Conservation (phyloP, 1,140 invertebrate genomes). For the Hyles vespertilio region DNA sequence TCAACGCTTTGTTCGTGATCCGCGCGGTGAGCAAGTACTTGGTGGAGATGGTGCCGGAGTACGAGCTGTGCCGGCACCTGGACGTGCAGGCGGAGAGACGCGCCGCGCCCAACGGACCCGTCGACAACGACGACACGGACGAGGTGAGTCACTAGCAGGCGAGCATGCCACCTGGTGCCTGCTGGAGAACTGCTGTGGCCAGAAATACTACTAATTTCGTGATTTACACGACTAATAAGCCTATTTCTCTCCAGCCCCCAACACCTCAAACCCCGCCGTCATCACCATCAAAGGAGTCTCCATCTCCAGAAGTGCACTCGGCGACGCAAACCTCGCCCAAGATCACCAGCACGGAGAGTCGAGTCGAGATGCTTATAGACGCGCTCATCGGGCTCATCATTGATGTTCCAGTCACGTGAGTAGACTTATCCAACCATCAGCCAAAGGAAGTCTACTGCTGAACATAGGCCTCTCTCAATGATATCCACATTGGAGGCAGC, state of each 20-base stretch:
- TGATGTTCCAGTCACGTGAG: slow-evolving; percentile 84
- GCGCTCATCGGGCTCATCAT: slow-evolving; percentile 85
- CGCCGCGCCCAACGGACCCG: slow-evolving; percentile 26
- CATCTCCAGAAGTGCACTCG: slow-evolving; percentile 18
- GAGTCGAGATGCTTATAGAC: slow-evolving; percentile 80
- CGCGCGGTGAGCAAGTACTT: slow-evolving; percentile 93
- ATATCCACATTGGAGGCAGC: too few relatives aligned
- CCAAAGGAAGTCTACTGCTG: too few relatives aligned
- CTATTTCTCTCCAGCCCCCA: neutral
- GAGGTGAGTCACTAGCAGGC: slow-evolving; percentile 7
- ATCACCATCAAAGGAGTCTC: neutral
- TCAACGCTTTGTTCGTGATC: slow-evolving; percentile 95
- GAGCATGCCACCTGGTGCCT: too few relatives aligned
- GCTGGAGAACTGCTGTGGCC: slow-evolving; percentile 86
- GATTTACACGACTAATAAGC: too few relatives aligned
- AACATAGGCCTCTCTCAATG: too few relatives aligned
- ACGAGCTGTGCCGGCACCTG: slow-evolving; percentile 84
- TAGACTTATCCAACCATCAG: slow-evolving; percentile 12
- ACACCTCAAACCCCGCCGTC: neutral
- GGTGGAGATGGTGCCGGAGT: slow-evolving; percentile 86
- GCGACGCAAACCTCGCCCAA: slow-evolving; percentile 33
- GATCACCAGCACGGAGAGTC: slow-evolving; percentile 54
- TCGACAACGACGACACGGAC: slow-evolving; percentile 14
- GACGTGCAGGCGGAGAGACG: slow-evolving; percentile 74
- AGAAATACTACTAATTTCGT: too few relatives aligned